These are phyloP conservation scores for Natrix natrix DNA, from an alignment of 2,797 vertebrate species.

Conservation along the genomic window DNA sequence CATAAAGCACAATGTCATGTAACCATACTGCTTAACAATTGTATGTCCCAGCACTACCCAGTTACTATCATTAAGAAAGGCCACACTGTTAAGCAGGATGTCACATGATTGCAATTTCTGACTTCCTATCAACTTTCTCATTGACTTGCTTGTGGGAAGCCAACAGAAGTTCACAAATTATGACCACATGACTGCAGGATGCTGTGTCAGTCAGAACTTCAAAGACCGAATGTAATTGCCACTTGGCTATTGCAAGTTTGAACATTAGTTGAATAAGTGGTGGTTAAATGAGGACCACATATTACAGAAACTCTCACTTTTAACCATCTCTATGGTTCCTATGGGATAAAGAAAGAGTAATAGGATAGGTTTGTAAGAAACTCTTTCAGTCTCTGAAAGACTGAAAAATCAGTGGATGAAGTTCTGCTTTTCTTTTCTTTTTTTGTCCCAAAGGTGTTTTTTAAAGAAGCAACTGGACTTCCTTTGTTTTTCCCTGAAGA, in stretches of 20 bases:
- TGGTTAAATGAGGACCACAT: neutral
- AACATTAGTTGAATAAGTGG: neutral
- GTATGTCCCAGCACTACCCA: neutral
- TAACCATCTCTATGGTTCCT: conserved; percentile 65
- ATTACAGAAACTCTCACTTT: conserved; percentile 12
- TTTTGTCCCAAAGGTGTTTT: neutral
- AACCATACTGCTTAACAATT: neutral
- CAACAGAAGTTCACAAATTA: neutral
- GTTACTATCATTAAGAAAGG: neutral
- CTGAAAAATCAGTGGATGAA: conserved; percentile 6
- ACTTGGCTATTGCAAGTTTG: neutral
- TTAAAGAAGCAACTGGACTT: fast-evolving
- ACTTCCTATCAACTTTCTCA: neutral
- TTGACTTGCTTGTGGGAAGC: neutral
- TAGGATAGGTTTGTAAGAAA: neutral
- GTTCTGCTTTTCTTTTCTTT: fast-evolving
- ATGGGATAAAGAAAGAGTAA: conserved; percentile 27
- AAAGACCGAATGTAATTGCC: neutral
- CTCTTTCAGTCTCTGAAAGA: neutral
- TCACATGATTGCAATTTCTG: too few species aligned
- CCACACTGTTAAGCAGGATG: too few species aligned
- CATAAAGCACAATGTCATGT: neutral
- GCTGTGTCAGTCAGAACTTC: neutral
- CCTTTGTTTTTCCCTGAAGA: neutral
- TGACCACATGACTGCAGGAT: neutral